These are phyloP conservation scores for Lophura swinhoii DNA, from an alignment of 2,797 vertebrate genomes.

Conservation along the genomic window DNA sequence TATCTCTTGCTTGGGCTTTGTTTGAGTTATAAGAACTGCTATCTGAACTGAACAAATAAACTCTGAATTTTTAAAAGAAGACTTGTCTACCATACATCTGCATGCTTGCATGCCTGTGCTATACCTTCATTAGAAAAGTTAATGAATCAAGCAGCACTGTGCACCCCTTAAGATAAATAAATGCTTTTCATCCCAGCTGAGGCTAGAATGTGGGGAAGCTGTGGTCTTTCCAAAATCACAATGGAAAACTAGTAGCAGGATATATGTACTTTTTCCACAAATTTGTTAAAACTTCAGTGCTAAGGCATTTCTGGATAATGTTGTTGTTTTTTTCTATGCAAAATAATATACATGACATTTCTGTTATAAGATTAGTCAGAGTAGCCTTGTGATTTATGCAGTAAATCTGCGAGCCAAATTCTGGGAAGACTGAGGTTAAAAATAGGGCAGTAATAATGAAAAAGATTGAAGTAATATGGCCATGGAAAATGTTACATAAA, in stretches of 20 bases:
- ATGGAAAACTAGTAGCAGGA: background rate
- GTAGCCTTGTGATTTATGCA: conserved; percentile 41
- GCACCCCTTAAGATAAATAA: background rate
- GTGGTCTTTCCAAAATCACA: background rate
- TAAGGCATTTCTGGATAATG: background rate
- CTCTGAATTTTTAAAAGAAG: background rate
- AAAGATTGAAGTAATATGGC: conserved; percentile 1
- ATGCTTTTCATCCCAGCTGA: background rate
- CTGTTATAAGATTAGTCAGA: conserved; percentile 22
- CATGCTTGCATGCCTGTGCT: rapidly evolving
- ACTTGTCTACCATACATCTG: background rate
- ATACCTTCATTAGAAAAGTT: background rate
- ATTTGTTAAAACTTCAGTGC: background rate
- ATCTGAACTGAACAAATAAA: background rate
- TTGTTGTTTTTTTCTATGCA: conserved; percentile 29
- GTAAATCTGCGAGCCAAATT: background rate
- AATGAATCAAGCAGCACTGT: background rate
- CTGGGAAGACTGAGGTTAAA: conserved; percentile 60
- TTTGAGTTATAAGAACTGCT: background rate
- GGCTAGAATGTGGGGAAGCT: background rate
- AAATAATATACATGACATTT: conserved; percentile 5
- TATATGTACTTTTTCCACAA: background rate
- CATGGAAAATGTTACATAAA: conserved; percentile 26
- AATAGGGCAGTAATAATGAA: conserved; percentile 48
- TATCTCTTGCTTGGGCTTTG: background rate